A percentile compares a stretch with the other conserved stretches of the same genome.
These are phyloP conservation scores for Masticophis lateralis DNA, from an alignment of 2,797 vertebrate genomes.

Conservation along the genomic window DNA sequence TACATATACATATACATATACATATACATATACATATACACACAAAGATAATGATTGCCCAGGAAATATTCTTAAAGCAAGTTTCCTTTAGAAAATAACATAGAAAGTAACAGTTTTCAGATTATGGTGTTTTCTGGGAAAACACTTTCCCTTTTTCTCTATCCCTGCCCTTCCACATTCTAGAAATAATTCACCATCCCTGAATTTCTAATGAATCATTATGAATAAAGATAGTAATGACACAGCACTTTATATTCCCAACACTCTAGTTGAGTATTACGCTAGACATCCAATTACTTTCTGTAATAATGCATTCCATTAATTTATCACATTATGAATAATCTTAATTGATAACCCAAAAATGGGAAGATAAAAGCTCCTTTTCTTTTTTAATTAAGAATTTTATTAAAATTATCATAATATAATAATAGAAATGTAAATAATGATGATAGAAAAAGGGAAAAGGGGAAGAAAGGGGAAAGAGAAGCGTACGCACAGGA, in stretches of 20 bases:
- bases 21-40: not conserved
- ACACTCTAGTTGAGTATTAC: slow-evolving; percentile 22
- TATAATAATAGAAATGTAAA: not conserved
- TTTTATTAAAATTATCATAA: not conserved
- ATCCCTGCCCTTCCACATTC: not conserved
- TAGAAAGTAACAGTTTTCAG: not conserved
- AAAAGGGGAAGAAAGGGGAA: not conserved
- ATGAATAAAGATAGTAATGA: slow-evolving; percentile 35
- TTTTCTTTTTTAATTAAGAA: not conserved
- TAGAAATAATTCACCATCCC: slow-evolving; percentile 38
- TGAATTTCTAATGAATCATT: slow-evolving; percentile 45
- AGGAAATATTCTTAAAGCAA: not conserved
- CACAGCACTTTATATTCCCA: slow-evolving; percentile 33
- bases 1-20: not conserved
- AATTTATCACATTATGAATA: slow-evolving; percentile 13
- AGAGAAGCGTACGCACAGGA: not conserved
- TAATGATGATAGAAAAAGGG: not conserved
- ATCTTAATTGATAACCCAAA: not conserved
- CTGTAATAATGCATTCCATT: not conserved
- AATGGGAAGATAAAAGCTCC: slow-evolving; percentile 30
- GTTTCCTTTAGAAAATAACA: not conserved
- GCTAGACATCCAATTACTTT: slow-evolving; percentile 7
- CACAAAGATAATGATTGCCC: not conserved
- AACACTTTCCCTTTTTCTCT: not conserved
- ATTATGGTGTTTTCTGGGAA: slow-evolving; percentile 6